Evolutionary conservation across 2,888 invertebrate species (phyloP), one percentile per base, ranked within the genome.

Genomic region (Tetragnatha montana): DNA sequence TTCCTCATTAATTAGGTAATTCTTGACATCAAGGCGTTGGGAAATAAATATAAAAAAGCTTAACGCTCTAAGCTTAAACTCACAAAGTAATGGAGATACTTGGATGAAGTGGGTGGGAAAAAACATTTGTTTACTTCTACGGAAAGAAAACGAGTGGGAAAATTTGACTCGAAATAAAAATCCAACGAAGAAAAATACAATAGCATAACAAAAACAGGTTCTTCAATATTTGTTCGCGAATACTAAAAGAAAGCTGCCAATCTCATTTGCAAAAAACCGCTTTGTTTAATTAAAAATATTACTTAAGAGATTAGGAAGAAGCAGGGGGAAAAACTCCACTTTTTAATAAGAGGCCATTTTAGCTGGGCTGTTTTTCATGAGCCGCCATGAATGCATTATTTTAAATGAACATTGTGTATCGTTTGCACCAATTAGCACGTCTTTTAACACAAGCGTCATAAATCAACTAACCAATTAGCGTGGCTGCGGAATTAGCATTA

Each of bases 261-360:
- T 60, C 51, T 22, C 50, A 51, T 47, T 22, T 21, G 68, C 49
- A 71, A 19, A 73, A 81, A 81, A 73, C 49, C 8, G 49, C 70
- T 81, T 50, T 71, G 22, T 47, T 81, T 81, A 81, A 81, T 81
- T 81, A 81, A 81, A 70, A 70, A 50, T 70, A 69, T 81, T 71
- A 81, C 81, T 71, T 81, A 21, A 17, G 51, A 81, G 81, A 81
- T 81, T 81, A 81, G 60, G 60, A 80, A 80, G 81, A 50, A 50
- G 14, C 21, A 49, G 70, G 35, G 35, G 4, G 17, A 21, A 21
- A 19, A n/a, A 81, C 19, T 50, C 51, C 35, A 8, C 50, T 71
- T 51, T 71, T 47, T n/a, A n/a, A 69, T 14, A 80, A 19, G 49
- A 6, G 17, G 60, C 60, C 60, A 12, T 17, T 10, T 60, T 60